Conservation (phyloP, 2,797 vertebrate genomes). For the Argyrosomus regius region DNA sequence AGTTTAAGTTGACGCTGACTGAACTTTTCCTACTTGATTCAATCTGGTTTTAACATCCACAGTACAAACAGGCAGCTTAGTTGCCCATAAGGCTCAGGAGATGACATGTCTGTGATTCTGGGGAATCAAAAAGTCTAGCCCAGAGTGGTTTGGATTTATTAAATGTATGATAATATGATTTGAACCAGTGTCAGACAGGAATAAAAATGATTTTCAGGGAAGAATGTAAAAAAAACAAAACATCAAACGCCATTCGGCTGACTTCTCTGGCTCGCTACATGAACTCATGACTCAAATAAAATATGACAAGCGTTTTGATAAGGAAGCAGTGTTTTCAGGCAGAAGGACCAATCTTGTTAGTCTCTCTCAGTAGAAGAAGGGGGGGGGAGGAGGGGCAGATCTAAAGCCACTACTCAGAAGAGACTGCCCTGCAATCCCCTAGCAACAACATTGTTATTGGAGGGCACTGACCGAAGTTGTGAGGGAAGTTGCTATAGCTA, state of each 20-base stretch:
- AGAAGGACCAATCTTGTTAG: slow-evolving; percentile 42
- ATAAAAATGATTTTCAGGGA: slow-evolving; percentile 23
- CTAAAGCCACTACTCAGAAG: slow-evolving; percentile 25
- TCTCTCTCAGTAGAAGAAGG: slow-evolving; percentile 9
- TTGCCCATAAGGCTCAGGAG: slow-evolving; percentile 32
- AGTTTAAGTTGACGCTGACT: slow-evolving; percentile 15
- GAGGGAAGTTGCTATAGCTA: slow-evolving; percentile 61
- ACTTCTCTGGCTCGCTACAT: slow-evolving; percentile 22
- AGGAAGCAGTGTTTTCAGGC: slow-evolving; percentile 44
- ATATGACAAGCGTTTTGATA: slow-evolving; percentile 51
- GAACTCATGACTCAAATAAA: slow-evolving; percentile 51
- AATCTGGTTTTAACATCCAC: slow-evolving; percentile 11
- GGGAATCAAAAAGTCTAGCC: slow-evolving; percentile 18
- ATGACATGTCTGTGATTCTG: slow-evolving; percentile 21
- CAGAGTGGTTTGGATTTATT: slow-evolving; percentile 41
- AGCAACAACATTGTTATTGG: slow-evolving; percentile 59
- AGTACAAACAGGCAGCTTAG: slow-evolving; percentile 26
- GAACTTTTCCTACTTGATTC: slow-evolving; percentile 30
- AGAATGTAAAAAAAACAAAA: neutral
- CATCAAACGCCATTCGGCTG: neutral
- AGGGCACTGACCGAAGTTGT: slow-evolving; percentile 41
- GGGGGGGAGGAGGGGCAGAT: slow-evolving; percentile 1
- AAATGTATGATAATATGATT: slow-evolving; percentile 43
- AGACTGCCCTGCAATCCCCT: slow-evolving; percentile 38
- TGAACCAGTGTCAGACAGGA: slow-evolving; percentile 20